A percentile compares a stretch with the other conserved stretches of the same genome.
phyloP scores from a whole-genome alignment of 23 tunicate genomes.

The Trididemnum miniatum region DNA sequence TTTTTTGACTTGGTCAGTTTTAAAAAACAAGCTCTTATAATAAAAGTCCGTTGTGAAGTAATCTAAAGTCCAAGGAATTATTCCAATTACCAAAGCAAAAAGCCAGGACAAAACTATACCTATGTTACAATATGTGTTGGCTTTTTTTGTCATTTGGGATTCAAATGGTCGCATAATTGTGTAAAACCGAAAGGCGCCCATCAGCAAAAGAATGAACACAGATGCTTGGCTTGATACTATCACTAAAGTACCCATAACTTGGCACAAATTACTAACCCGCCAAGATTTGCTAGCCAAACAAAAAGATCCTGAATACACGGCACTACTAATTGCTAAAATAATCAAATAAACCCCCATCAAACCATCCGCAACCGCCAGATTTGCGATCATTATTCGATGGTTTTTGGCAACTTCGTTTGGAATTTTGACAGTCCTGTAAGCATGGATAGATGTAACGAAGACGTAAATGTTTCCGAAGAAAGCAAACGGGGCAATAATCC shows the following conservation, averaged over 20 bases:
- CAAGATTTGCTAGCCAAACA: conserved; percentile 44
- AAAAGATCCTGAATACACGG: conserved; percentile 30
- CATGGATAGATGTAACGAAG: conserved; percentile 13
- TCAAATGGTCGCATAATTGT: conserved; percentile 48
- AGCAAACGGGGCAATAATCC: conserved; percentile 59
- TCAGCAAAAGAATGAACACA: conserved; percentile 51
- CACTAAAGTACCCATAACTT: conserved; percentile 48
- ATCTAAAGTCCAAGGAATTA: conserved; percentile 37
- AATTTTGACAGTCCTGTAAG: not conserved
- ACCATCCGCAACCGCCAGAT: conserved; percentile 50
- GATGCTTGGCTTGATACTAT: conserved; percentile 64
- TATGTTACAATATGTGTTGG: not conserved
- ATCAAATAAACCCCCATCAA: conserved; percentile 57
- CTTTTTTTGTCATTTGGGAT: conserved; percentile 15
- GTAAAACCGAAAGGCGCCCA: conserved; percentile 55
- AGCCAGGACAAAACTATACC: conserved; percentile 33
- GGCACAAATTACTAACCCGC: conserved; percentile 36
- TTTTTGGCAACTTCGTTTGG: conserved; percentile 4
- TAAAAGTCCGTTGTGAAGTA: conserved; percentile 29
- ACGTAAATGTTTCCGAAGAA: conserved; percentile 43
- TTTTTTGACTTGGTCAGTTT: conserved; percentile 24
- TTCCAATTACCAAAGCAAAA: conserved; percentile 22
- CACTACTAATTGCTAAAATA: conserved; percentile 27
- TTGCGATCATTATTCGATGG: conserved; percentile 46
- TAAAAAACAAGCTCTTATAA: conserved; percentile 32